Conservation (phyloP, 2,797 vertebrate species). For the Sebastes baramenuke region DNA sequence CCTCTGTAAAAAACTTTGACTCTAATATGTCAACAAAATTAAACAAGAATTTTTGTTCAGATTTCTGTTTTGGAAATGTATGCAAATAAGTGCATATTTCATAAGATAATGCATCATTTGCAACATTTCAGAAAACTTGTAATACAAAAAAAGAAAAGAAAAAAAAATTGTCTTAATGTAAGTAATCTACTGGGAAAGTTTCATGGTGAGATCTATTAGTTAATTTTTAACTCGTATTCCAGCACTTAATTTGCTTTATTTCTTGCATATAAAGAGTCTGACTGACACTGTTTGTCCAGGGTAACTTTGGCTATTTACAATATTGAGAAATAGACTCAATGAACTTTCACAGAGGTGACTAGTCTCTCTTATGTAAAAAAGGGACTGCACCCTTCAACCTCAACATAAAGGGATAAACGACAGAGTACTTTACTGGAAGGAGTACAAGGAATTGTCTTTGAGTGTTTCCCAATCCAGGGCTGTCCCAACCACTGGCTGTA, state of each 20-base stretch:
- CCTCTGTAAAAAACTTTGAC: too few species aligned
- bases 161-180: too few species aligned
- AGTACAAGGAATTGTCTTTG: constrained; percentile 17
- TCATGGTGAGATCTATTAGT: too few species aligned
- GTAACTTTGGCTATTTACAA: neutral
- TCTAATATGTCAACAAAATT: too few species aligned
- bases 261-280: neutral
- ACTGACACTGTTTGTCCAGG: neutral
- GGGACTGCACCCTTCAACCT: neutral
- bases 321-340: neutral
- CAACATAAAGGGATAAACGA: neutral
- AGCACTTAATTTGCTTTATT: neutral
- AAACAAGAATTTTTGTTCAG: too few species aligned
- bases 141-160: too few species aligned
- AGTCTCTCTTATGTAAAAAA: neutral
- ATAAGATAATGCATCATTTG: too few species aligned
- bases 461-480: constrained; percentile 61
- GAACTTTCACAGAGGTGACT: neutral
- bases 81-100: too few species aligned
- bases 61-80: too few species aligned
- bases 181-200: too few species aligned
- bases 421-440: constrained; percentile 29
- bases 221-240: neutral
- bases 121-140: too few species aligned
- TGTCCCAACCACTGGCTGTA: constrained; percentile 39